Evolutionary conservation across 1,140 invertebrate species (phyloP).

Genomic region (Drosophila carrolli): DNA sequence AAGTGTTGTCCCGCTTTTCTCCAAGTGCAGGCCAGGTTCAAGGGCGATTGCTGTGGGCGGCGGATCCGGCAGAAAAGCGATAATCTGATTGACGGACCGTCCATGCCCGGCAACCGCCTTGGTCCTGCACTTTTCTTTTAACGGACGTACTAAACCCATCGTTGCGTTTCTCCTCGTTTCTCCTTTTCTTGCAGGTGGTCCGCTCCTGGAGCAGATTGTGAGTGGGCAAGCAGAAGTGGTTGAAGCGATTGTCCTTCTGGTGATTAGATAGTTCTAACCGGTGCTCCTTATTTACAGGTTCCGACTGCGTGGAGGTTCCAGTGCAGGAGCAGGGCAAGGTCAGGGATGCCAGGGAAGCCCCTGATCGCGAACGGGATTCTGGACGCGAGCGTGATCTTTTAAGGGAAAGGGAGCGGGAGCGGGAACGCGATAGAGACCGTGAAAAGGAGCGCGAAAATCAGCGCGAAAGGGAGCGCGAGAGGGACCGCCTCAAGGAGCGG

Average conservation of each 20-base stretch:
- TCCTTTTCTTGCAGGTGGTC: conserved; percentile 47
- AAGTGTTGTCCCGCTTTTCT: conserved; percentile 35
- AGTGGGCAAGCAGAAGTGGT: conserved; percentile 36
- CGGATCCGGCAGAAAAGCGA: conserved; percentile 54
- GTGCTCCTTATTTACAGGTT: conserved; percentile 56
- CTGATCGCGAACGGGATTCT: conserved; percentile 40
- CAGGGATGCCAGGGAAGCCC: conserved; percentile 8
- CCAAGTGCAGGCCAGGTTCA: conserved; percentile 54
- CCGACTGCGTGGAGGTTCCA: conserved; percentile 78
- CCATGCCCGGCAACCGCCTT: conserved; percentile 34
- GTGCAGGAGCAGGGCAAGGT: conserved; percentile 44
- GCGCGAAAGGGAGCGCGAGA: conserved; percentile 18
- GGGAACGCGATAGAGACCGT: conserved; percentile 41
- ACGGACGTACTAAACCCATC: conserved; percentile 48
- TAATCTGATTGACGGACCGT: conserved; percentile 36
- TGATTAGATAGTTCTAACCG: conserved; percentile 25
- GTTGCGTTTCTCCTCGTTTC: conserved; percentile 44
- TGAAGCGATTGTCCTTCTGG: conserved; percentile 6
- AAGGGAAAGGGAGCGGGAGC: conserved; percentile 38
- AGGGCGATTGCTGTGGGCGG: conserved; percentile 48
- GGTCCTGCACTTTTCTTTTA: conserved; percentile 49
- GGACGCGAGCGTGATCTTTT: conserved; percentile 45
- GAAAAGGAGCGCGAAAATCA: conserved; percentile 7
- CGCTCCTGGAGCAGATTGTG: conserved; percentile 48
- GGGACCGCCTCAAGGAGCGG: conserved; percentile 33